phyloP scores from a whole-genome alignment of 2,113 vertebrate genomes.

The Patagioenas fasciata region DNA sequence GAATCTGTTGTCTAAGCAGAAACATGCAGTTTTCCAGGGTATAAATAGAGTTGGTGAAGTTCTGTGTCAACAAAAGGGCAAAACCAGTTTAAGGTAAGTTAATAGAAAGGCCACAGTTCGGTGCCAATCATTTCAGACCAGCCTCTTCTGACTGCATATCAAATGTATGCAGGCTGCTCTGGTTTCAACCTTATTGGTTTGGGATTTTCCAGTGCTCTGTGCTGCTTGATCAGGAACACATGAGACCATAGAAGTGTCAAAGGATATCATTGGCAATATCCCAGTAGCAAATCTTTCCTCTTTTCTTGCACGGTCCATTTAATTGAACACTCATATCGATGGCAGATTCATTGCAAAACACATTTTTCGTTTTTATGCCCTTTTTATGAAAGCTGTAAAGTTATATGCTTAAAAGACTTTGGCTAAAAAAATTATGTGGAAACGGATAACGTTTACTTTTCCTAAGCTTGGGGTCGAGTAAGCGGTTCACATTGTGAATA shows the following conservation, averaged over 20 bases:
- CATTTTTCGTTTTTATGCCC: constrained; percentile 66
- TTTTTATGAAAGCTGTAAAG: constrained; percentile 59
- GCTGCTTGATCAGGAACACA: constrained; percentile 69
- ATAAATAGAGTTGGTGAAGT: constrained; percentile 27
- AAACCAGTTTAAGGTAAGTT: constrained; percentile 51
- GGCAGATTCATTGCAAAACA: constrained; percentile 68
- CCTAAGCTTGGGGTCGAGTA: constrained; percentile 11
- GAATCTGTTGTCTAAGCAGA: constrained; percentile 41
- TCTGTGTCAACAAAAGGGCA: constrained; percentile 29
- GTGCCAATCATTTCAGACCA: constrained; percentile 46
- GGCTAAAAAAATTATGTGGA: constrained; percentile 49
- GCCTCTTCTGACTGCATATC: constrained; percentile 46
- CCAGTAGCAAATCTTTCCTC: constrained; percentile 60
- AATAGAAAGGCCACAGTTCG: constrained; percentile 46
- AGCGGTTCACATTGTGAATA: constrained; percentile 4
- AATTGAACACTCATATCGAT: constrained; percentile 56
- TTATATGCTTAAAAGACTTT: constrained; percentile 59
- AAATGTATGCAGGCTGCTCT: constrained; percentile 34
- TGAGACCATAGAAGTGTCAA: constrained; percentile 52
- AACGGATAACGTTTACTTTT: constrained; percentile 62
- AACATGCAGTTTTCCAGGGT: background rate
- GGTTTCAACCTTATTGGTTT: constrained; percentile 57
- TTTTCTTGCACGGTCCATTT: constrained; percentile 57
- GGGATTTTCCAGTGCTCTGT: constrained; percentile 52
- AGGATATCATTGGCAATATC: constrained; percentile 54